Evolutionary conservation across 2,113 vertebrate species (phyloP), one percentile per base, ranked within the genome.

Genomic region (Andinoacara biseriatus): DNA sequence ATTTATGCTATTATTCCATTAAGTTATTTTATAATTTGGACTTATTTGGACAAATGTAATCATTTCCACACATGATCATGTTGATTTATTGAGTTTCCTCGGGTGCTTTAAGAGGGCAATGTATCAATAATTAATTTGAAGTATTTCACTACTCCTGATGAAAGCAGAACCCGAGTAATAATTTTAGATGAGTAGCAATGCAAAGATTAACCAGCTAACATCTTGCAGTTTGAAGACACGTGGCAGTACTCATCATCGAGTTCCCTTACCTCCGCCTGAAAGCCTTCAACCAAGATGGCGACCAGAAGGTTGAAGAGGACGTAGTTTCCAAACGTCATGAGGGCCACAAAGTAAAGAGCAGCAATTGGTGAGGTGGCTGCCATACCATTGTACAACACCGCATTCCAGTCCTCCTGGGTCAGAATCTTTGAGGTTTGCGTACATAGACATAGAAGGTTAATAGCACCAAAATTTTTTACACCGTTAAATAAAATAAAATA

Each of bases 351-450:
- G 90, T 99, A 99, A 60, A 99, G 97, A 14, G 98, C 97, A 29
- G 97, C 98, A 89, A 97, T 95, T 0, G 98, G 98, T 0, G 98
- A 98, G 1, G 98, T 99, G 65, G 98, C 98, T 46, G 98, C 98
- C 96, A 96, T 96, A 46, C 98, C 98, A 0, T 99, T 99, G 89
- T 99, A 99, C 56, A 99, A 94, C 18, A 99, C 98, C 4, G 95
- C 96, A 0, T 99, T 99, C 98, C 98, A 99, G 93, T 99, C 98
- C 87, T 99, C 98, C 86, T 99, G 98, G 6, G 98, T 99, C 82
- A 99, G 91, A 84, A 99, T 99, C 98, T 99, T 77, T 46, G 13
- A 60, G 4, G 75, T 24, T 49, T 5, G 46, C 2, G 43, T 3
- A 67, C 2, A 63, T 15, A 60, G 31, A 84, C 0, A 40, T 4